Evolutionary conservation across 2,888 invertebrate species (phyloP).

Genomic region (Drosophila recens): DNA sequence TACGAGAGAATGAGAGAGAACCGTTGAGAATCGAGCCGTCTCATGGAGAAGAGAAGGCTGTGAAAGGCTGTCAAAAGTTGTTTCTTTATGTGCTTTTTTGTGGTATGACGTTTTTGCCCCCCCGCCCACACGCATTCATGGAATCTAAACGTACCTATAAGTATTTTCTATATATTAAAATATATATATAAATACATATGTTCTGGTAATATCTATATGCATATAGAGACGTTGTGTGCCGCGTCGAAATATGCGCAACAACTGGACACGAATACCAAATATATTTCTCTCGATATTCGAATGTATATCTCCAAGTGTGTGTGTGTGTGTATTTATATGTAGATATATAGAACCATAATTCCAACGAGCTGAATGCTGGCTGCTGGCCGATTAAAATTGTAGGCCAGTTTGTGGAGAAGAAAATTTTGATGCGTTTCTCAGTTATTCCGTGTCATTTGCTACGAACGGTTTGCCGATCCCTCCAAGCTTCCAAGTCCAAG

Average conservation of each 20-base stretch:
- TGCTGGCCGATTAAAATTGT: slow-evolving; percentile 55
- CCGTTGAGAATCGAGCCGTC: neutral
- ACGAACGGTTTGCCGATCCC: slow-evolving; percentile 80
- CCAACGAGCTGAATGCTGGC: slow-evolving; percentile 56
- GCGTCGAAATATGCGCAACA: slow-evolving; percentile 69
- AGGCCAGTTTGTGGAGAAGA: slow-evolving; percentile 80
- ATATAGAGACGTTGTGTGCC: slow-evolving; percentile 34
- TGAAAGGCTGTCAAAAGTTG: slow-evolving; percentile 26
- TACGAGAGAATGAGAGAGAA: slow-evolving; percentile 14
- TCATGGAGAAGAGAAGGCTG: slow-evolving; percentile 30
- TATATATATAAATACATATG: slow-evolving; percentile 16
- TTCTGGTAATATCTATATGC: slow-evolving; percentile 29
- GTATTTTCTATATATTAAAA: slow-evolving; percentile 30
- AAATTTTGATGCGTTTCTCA: slow-evolving; percentile 75
- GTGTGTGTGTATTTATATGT: slow-evolving; percentile 18
- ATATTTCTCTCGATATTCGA: slow-evolving; percentile 23
- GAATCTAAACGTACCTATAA: slow-evolving; percentile 50
- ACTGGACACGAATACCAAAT: slow-evolving; percentile 68
- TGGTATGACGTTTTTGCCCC: slow-evolving; percentile 35
- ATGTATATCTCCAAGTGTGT: neutral
- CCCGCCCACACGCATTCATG: slow-evolving; percentile 46
- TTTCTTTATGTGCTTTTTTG: slow-evolving; percentile 24
- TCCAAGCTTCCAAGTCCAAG: slow-evolving; percentile 42
- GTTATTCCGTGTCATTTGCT: slow-evolving; percentile 84
- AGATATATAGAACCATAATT: slow-evolving; percentile 59